phyloP scores from a whole-genome alignment of 2,888 invertebrate genomes.

The Ptilodon capucinus region DNA sequence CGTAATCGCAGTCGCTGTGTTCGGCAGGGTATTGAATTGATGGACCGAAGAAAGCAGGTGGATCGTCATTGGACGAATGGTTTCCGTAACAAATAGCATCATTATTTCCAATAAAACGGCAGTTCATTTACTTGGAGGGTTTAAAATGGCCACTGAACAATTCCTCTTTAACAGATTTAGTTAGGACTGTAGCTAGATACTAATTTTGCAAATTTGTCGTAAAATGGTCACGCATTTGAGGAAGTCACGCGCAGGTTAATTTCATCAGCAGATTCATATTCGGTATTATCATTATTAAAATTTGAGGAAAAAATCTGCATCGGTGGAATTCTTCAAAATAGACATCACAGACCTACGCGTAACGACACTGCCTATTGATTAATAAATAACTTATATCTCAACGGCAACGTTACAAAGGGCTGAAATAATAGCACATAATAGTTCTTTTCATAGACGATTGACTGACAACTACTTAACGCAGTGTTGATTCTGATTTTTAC shows the following conservation, averaged over 20 bases:
- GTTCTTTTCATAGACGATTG: not conserved
- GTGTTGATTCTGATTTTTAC: not conserved
- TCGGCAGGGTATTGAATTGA: constrained; percentile 18
- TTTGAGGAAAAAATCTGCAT: too few relatives aligned
- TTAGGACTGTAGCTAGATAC: too few relatives aligned
- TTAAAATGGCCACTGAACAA: too few relatives aligned
- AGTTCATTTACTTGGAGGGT: not conserved
- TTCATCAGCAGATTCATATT: too few relatives aligned
- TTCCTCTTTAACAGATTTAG: too few relatives aligned
- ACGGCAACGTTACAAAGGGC: not conserved
- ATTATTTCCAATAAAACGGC: not conserved
- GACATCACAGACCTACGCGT: too few relatives aligned
- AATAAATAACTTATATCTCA: not conserved
- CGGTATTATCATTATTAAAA: too few relatives aligned
- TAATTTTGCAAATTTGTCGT: too few relatives aligned
- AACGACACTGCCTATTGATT: not conserved
- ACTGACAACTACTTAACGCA: not conserved
- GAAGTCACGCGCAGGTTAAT: too few relatives aligned
- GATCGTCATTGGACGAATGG: constrained; percentile 11
- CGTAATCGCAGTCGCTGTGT: constrained; percentile 4
- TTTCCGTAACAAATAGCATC: constrained; percentile 23
- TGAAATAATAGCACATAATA: not conserved
- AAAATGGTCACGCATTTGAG: too few relatives aligned
- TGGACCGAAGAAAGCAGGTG: constrained; percentile 24
- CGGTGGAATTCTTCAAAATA: too few relatives aligned